Evolutionary conservation across 1,140 invertebrate genomes (phyloP).

Genomic region (Drosophila lacertosa): DNA sequence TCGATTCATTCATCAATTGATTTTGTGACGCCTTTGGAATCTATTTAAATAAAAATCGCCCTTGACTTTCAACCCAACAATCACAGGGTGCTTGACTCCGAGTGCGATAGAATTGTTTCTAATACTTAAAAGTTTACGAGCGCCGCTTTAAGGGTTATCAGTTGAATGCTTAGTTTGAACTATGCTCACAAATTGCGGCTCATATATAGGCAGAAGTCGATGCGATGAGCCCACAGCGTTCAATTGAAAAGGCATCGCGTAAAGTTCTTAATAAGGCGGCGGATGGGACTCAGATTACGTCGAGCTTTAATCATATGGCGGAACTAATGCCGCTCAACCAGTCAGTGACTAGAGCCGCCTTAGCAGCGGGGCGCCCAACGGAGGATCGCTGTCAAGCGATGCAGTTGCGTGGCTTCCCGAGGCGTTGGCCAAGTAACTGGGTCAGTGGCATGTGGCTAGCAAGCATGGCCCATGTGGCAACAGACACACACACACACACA

Average conservation of each 20-base stretch:
- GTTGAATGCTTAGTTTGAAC: background rate
- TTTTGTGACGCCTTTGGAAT: background rate
- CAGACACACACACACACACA: conserved; percentile 23
- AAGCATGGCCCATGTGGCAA: too few species aligned
- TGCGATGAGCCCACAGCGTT: background rate
- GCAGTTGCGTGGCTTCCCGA: conserved; percentile 61
- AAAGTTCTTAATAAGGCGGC: conserved; percentile 51
- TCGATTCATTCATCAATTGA: conserved; percentile 1
- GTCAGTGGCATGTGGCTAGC: conserved; percentile 68
- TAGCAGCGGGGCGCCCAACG: conserved; percentile 17
- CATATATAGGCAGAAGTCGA: background rate
- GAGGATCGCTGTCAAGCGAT: conserved; percentile 67
- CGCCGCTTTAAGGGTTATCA: too few species aligned
- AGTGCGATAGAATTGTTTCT: background rate
- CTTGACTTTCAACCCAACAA: background rate
- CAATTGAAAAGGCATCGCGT: conserved; percentile 1
- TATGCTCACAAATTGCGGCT: background rate
- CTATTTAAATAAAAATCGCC: background rate
- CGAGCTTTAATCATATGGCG: conserved; percentile 77
- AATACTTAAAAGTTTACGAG: too few species aligned
- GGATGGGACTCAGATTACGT: conserved; percentile 63
- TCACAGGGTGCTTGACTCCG: background rate
- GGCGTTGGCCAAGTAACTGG: conserved; percentile 59
- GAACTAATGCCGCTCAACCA: conserved; percentile 62
- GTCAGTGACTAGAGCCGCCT: conserved; percentile 34